phyloP scores from a whole-genome alignment of 2,888 invertebrate genomes.

The Tenthredo amoena region DNA sequence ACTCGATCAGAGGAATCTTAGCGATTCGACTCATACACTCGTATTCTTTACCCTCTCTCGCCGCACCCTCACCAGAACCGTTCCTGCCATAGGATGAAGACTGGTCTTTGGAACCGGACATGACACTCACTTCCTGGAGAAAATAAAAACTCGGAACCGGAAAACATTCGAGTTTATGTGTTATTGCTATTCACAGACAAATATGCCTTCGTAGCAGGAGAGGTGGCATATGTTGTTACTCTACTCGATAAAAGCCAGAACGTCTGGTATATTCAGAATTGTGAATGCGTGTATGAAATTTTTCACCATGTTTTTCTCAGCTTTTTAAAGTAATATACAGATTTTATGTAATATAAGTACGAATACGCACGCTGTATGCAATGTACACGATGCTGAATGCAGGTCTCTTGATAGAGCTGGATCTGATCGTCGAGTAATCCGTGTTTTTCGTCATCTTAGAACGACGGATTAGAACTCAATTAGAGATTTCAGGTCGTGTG shows the following conservation, averaged over 20 bases:
- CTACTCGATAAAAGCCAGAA: neutral
- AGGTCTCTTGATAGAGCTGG: neutral
- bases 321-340: neutral
- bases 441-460: conserved; percentile 31
- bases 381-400: conserved; percentile 37
- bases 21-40: conserved; percentile 60
- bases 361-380: conserved; percentile 38
- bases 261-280: neutral
- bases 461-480: neutral
- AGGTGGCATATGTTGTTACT: neutral
- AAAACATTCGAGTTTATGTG: neutral
- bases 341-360: neutral
- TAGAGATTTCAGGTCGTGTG: neutral
- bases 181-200: neutral
- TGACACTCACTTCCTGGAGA: conserved; percentile 66
- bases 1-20: conserved; percentile 62
- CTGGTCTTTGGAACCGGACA: conserved; percentile 63
- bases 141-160: neutral
- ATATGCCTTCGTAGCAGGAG: neutral
- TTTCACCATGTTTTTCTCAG: neutral
- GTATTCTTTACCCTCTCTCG: conserved; percentile 55
- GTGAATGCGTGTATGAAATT: neutral
- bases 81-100: conserved; percentile 33
- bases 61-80: conserved; percentile 15
- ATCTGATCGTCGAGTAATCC: neutral